These are phyloP conservation scores for Argyrosomus japonicus DNA, from an alignment of 2,113 vertebrate species.

Conservation along the genomic window DNA sequence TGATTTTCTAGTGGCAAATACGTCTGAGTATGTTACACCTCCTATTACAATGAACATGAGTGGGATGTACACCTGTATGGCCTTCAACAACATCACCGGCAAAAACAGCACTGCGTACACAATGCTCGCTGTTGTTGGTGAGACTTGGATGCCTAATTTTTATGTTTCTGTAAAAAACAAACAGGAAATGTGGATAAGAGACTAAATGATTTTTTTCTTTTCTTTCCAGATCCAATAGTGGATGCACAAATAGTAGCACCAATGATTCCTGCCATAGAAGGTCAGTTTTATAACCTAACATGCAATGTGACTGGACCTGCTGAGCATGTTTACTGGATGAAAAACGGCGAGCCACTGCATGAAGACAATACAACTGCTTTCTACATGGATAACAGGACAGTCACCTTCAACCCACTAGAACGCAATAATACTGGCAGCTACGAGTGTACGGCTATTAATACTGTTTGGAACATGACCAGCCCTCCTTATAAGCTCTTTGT, in stretches of 20 bases:
- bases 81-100: slow-evolving; percentile 12
- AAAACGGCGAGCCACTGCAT: slow-evolving; percentile 25
- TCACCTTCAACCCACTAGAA: slow-evolving; percentile 59
- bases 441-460: slow-evolving; percentile 60
- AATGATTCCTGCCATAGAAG: slow-evolving; percentile 29
- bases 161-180: not conserved
- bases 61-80: slow-evolving; percentile 19
- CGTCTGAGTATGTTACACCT: slow-evolving; percentile 39
- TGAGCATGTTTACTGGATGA: slow-evolving; percentile 65
- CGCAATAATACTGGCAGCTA: slow-evolving; percentile 60
- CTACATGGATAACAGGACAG: slow-evolving; percentile 40
- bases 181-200: not conserved
- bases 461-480: slow-evolving; percentile 58
- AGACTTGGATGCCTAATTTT: not conserved
- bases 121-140: slow-evolving; percentile 59
- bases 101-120: slow-evolving; percentile 10
- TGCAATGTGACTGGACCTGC: slow-evolving; percentile 61
- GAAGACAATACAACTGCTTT: slow-evolving; percentile 34
- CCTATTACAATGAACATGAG: slow-evolving; percentile 14
- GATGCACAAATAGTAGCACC: slow-evolving; percentile 13
- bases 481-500: slow-evolving; percentile 58
- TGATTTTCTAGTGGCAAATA: slow-evolving; percentile 25
- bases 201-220: not conserved
- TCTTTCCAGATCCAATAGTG: slow-evolving; percentile 55
- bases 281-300: slow-evolving; percentile 32